phyloP scores from a whole-genome alignment of 2,113 vertebrate species.

The Gorsachius goisagi region DNA sequence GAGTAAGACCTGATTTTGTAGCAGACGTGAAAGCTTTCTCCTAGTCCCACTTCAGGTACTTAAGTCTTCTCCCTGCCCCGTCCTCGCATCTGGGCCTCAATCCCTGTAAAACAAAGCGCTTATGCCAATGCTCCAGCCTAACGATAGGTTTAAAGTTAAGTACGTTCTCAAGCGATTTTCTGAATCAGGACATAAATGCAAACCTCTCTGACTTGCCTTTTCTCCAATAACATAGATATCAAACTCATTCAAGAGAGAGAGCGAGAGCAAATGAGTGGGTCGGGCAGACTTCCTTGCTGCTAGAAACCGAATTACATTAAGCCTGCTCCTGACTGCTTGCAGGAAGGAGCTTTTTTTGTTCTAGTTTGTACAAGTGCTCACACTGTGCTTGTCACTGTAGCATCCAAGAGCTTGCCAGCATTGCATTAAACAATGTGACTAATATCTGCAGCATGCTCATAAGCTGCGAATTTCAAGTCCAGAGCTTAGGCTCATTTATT shows the following conservation, averaged over 20 bases:
- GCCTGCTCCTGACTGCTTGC: slow-evolving; percentile 32
- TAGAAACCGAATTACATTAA: slow-evolving; percentile 25
- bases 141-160: not conserved
- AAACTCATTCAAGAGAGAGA: slow-evolving; percentile 3
- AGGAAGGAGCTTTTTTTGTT: slow-evolving; percentile 48
- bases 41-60: not conserved
- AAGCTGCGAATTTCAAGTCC: slow-evolving; percentile 8
- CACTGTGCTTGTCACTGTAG: slow-evolving; percentile 41
- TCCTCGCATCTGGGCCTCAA: not conserved
- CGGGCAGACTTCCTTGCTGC: slow-evolving; percentile 25
- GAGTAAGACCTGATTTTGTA: not conserved
- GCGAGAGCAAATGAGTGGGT: slow-evolving; percentile 26
- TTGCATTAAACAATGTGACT: slow-evolving; percentile 37
- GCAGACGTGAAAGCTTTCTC: not conserved
- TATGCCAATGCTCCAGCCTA: not conserved
- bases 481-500: slow-evolving; percentile 14
- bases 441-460: slow-evolving; percentile 19
- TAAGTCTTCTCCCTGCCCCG: not conserved
- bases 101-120: not conserved
- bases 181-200: not conserved
- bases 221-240: slow-evolving; percentile 21
- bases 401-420: slow-evolving; percentile 32
- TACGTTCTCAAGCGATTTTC: not conserved
- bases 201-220: slow-evolving; percentile 16
- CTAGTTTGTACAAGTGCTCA: slow-evolving; percentile 40